Base-by-base conservation (phyloP, 2,888 invertebrate genomes). In the Papilio elwesi region DNA sequence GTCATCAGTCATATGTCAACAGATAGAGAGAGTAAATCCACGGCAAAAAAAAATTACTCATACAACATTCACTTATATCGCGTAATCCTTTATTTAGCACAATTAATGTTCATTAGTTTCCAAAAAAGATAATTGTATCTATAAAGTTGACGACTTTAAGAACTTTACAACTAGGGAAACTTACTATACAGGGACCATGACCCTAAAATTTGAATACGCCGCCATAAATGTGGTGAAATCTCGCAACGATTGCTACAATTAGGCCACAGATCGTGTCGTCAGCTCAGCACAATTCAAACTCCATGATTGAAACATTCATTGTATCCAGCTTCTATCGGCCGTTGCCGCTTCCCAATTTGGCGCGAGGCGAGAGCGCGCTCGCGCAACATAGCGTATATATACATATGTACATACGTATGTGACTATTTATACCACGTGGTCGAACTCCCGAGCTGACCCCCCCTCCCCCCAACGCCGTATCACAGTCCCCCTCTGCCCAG, bases 381-480 rank as follows among this genome's bases (percentile, higher is more conserved):
- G 82, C 86, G 82, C 55, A 57, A 51, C 55, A 57, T 57, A 57
- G 12, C 26, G 15, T 57, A 43, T 43, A 6, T 36, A 12, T 43
- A 6, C 13, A 12, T 57, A 26, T 11, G 12, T 85, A 86, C 88
- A 86, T 87, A 89, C 90, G 90, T 87, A 78, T 81, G 88, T 87
- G 85, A 83, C 91, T 92, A 92, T 92, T 91, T 87, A 91, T 92
- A 92, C 86, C 87, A 89, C 88, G 89, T 89, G 89, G 88, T 87
- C 77, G 80, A 53, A 78, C 80, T 79, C 76, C 74, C 79, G 75
- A 80, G 72, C 76, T 74, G 63, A 3, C 70, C 63, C 67, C n/a
- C 64, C 59, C 75, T 43, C 74, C 76, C 79, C 69, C 72, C 74
- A 16, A 9, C 74, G 74, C 71, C 48, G 55, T 69, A 48, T 72